Percentiles rank a stretch among this genome's conserved stretches.
These are phyloP conservation scores for Microcaecilia unicolor DNA, from an alignment of 2,797 vertebrate species.

Conservation along the genomic window DNA sequence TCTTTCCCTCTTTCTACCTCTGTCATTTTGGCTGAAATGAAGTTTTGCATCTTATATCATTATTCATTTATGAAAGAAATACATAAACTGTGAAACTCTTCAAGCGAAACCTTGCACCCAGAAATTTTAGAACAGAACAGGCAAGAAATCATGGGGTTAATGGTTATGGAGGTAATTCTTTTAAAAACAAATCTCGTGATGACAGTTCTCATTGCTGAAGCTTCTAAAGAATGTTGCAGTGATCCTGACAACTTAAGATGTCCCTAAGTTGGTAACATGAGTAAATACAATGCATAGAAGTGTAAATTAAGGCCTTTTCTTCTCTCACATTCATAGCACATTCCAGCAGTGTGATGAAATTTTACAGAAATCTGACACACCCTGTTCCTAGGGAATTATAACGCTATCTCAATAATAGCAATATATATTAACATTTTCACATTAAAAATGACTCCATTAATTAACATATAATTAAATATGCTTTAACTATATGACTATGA, in stretches of 20 bases:
- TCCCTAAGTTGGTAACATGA: neutral
- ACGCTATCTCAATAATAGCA: neutral
- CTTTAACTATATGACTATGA: no score
- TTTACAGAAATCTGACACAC: neutral
- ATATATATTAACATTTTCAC: neutral
- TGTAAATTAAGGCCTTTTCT: neutral
- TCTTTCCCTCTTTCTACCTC: no score
- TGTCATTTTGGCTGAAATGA: neutral
- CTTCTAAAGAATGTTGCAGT: constrained; percentile 10
- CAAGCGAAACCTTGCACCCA: constrained; percentile 6
- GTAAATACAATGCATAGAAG: no score
- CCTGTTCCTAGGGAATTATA: neutral
- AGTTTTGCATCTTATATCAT: constrained; percentile 15
- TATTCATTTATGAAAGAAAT: constrained; percentile 33
- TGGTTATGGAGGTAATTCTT: constrained; percentile 1
- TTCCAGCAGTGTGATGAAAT: neutral
- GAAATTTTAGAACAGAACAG: neutral
- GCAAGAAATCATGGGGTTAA: constrained; percentile 3
- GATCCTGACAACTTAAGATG: neutral
- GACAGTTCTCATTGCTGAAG: constrained; percentile 8
- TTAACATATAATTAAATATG: neutral
- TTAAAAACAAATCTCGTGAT: constrained; percentile 3
- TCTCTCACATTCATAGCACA: no score
- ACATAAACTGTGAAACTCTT: constrained; percentile 25
- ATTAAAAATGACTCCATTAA: constrained; percentile 8